phyloP scores from a whole-genome alignment of 2,797 vertebrate species.

The Platyrinchus mystaceus region DNA sequence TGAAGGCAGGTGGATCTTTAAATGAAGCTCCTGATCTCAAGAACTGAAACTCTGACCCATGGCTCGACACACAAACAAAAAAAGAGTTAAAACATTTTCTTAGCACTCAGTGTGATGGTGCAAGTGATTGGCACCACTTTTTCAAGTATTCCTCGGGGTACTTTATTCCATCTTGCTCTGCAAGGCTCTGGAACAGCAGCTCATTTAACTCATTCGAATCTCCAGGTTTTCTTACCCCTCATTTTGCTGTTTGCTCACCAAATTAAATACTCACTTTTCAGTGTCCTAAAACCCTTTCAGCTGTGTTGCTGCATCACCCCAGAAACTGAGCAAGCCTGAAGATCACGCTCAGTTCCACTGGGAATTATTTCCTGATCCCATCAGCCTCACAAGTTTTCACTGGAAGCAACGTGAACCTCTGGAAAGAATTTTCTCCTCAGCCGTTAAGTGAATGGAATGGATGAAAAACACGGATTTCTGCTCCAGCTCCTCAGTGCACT shows the following conservation, averaged over 20 bases:
- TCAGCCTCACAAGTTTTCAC: slow-evolving; percentile 19
- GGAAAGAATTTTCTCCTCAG: background rate
- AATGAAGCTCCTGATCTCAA: background rate
- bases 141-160: slow-evolving; percentile 1
- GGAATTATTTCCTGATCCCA: background rate
- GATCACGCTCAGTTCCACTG: background rate
- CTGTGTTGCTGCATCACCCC: background rate
- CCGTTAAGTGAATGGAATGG: background rate
- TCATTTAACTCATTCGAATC: background rate
- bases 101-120: background rate
- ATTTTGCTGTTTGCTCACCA: background rate
- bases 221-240: background rate
- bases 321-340: slow-evolving; percentile 10
- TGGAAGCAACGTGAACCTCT: slow-evolving; percentile 3
- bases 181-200: background rate
- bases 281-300: background rate
- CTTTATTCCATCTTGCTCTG: background rate
- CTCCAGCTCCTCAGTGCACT: background rate
- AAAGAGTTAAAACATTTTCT: background rate
- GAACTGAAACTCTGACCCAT: slow-evolving; percentile 16
- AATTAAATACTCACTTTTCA: background rate
- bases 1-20: background rate
- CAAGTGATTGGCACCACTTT: background rate
- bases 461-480: background rate
- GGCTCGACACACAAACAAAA: background rate